phyloP scores from a whole-genome alignment of 2,113 vertebrate species.

The Chloropsis cyanopogon region DNA sequence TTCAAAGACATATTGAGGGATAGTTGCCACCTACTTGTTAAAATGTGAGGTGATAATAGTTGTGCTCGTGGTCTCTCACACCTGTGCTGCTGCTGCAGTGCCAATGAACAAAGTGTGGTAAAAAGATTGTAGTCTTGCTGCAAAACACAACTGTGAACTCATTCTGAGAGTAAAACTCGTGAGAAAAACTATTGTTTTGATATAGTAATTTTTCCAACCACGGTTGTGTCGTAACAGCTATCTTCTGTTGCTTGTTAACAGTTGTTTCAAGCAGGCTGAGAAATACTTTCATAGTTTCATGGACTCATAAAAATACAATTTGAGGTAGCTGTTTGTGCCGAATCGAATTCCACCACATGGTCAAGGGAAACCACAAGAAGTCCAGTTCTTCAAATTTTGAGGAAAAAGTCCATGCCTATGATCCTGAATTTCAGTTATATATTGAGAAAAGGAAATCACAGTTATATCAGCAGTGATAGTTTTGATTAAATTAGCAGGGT shows the following conservation, averaged over 20 bases:
- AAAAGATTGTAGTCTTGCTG: background rate
- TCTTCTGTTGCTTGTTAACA: background rate
- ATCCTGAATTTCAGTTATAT: background rate
- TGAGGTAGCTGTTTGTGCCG: background rate
- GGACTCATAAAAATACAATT: background rate
- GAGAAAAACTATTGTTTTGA: background rate
- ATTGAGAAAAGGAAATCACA: background rate
- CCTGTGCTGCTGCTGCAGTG: background rate
- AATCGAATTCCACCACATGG: background rate
- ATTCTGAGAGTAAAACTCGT: background rate
- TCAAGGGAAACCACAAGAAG: background rate
- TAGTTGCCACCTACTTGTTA: background rate
- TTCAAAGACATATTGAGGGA: background rate
- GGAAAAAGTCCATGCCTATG: background rate
- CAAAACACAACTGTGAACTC: background rate
- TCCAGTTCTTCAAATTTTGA: background rate
- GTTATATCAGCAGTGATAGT: background rate
- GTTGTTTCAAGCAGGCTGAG: background rate
- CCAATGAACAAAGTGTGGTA: background rate
- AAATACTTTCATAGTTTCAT: background rate
- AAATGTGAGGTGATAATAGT: background rate
- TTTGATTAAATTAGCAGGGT: background rate
- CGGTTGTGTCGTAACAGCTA: fast-evolving
- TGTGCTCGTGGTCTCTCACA: background rate
- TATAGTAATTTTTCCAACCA: background rate